Base-by-base conservation (phyloP, 2,888 invertebrate species). In the Tenthredo mesomela region DNA sequence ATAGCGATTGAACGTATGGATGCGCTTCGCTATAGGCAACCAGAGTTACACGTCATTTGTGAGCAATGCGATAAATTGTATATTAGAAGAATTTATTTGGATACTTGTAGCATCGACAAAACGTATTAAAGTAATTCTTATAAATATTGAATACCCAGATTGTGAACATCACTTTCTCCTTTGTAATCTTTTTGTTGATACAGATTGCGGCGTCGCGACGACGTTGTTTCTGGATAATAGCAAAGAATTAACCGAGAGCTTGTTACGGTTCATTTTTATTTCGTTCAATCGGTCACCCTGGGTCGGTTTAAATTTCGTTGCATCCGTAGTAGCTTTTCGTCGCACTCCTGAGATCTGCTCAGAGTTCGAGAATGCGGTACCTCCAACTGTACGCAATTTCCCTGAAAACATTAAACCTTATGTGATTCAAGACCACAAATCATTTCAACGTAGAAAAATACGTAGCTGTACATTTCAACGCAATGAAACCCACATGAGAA, bases 231-330 rank as follows among this genome's bases (percentile, higher is more conserved):
- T 82, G 2, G 85, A 58, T 2, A 82, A 71, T 82, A 70, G 58
- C 54, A 71, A 33, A 40, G 82, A 85, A 71, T 85, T 85, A 40
- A 82, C 54, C 18, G 82, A 82, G 40, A 67, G n/a, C 82, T 86
- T 86, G 6, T 84, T 83, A 54, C 88, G 87, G n/a, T 83, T 86
- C 37, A 87, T 85, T 67, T 89, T 90, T 18, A 90, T 90, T 37
- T 88, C 86, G 65, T 88, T 89, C 29, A 88, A 83, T 82, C 85
- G 86, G 18, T 89, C 90, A 3, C 90, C 89, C 84, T 90, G 90
- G 0, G 90, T 89, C 5, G 73, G n/a, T 5, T 77, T 71, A 21
- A 5, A 85, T 25, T 75, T 80, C 33, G 50, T 25, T n/a, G 70
- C 33, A 70, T 84, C 54, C 18, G 29, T 37, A 43, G 21, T 40